A percentile compares a stretch with the other conserved stretches of the same genome.
Conservation (phyloP, 1,140 invertebrate genomes). For the Drosophila takahashii region DNA sequence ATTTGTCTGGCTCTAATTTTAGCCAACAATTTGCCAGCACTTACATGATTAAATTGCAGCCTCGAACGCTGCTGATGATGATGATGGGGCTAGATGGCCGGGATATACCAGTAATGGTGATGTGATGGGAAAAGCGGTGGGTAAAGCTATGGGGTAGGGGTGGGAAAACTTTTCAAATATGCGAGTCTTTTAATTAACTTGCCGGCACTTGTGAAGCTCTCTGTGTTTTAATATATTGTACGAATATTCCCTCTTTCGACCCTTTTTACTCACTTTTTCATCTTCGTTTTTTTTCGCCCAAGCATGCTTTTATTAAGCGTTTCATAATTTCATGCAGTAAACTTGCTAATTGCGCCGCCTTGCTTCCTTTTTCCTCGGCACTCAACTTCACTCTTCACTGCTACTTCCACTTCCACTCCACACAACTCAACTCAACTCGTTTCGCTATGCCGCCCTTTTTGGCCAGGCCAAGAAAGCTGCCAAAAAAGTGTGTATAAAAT, state of each 20-base stretch:
- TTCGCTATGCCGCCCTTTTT: slow-evolving; percentile 49
- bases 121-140: slow-evolving; percentile 19
- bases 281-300: background rate
- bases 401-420: slow-evolving; percentile 11
- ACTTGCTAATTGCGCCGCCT: slow-evolving; percentile 78
- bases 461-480: slow-evolving; percentile 58
- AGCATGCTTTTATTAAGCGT: slow-evolving; percentile 70
- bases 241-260: slow-evolving; percentile 24
- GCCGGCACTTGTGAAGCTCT: slow-evolving; percentile 47
- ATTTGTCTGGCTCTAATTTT: slow-evolving; percentile 82
- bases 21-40: slow-evolving; percentile 82
- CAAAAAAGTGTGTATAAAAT: slow-evolving; percentile 60
- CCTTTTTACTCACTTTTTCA: slow-evolving; percentile 11
- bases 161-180: slow-evolving; percentile 74
- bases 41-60: slow-evolving; percentile 81
- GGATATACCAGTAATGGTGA: slow-evolving; percentile 32
- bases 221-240: slow-evolving; percentile 51
- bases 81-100: slow-evolving; percentile 18
- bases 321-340: slow-evolving; percentile 83
- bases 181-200: slow-evolving; percentile 79
- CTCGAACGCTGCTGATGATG: slow-evolving; percentile 32
- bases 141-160: slow-evolving; percentile 4
- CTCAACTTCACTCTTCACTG: slow-evolving; percentile 39
- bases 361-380: slow-evolving; percentile 65
- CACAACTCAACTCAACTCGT: slow-evolving; percentile 35